A percentile compares a stretch with the other conserved stretches of the same genome.
Conservation (phyloP, 2,113 vertebrate species). For the Mustela lutreola region DNA sequence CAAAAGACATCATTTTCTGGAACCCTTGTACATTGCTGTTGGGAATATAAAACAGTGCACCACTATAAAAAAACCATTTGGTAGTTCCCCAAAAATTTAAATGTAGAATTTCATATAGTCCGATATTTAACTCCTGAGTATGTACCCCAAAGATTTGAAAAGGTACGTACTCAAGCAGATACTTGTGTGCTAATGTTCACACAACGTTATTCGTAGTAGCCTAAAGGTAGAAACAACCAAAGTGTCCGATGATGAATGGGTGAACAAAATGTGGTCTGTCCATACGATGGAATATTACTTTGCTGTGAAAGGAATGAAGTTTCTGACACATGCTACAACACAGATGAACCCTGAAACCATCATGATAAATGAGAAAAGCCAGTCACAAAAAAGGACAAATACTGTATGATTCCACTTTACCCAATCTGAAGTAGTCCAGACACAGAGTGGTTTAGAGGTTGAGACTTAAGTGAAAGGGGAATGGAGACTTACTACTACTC, state of each 20-base stretch:
- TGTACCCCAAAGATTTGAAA: neutral
- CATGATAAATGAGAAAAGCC: neutral
- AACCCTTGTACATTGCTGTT: neutral
- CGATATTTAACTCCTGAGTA: neutral
- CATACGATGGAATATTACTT: neutral
- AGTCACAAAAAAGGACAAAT: neutral
- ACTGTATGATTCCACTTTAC: neutral
- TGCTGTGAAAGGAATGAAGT: neutral
- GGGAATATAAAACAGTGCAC: neutral
- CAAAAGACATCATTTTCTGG: neutral
- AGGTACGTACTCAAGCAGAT: neutral
- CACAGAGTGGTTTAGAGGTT: neutral
- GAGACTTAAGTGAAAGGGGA: neutral
- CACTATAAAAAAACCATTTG: neutral
- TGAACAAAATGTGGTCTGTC: neutral
- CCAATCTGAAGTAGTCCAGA: neutral
- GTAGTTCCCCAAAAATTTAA: neutral
- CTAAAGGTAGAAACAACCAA: neutral
- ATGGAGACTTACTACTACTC: neutral
- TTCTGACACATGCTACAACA: neutral
- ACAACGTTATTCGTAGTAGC: neutral
- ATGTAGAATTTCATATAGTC: neutral
- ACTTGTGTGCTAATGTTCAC: neutral
- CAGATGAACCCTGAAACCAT: neutral
- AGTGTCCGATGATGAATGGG: neutral